A percentile compares a stretch with the other conserved stretches of the same genome.
Evolutionary conservation across 2,888 invertebrate species (phyloP).

Genomic region (Eucera pruinosa): DNA sequence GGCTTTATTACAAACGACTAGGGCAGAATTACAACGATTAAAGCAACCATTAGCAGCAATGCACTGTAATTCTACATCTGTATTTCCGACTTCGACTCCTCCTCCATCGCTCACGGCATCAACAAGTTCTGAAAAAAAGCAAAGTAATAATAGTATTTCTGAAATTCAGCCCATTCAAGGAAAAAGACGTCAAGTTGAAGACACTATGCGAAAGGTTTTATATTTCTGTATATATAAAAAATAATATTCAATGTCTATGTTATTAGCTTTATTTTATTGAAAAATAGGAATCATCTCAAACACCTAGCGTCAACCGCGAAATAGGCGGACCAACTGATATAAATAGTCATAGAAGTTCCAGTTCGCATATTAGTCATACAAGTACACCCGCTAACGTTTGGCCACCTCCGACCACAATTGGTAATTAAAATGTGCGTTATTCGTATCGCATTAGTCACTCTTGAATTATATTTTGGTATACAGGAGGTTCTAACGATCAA

Average conservation of each 20-base stretch:
- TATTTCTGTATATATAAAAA: slow-evolving; percentile 10
- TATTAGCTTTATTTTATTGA: slow-evolving; percentile 10
- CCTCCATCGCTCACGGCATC: slow-evolving; percentile 64
- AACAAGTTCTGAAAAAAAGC: slow-evolving; percentile 72
- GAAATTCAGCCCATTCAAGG: slow-evolving; percentile 84
- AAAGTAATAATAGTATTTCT: slow-evolving; percentile 80
- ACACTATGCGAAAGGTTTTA: slow-evolving; percentile 87
- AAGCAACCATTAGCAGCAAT: slow-evolving; percentile 72
- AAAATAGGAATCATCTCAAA: slow-evolving; percentile 74
- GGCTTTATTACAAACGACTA: slow-evolving; percentile 75
- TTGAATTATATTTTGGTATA: slow-evolving; percentile 23
- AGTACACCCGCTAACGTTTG: slow-evolving; percentile 79
- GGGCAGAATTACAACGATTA: slow-evolving; percentile 79
- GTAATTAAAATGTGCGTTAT: slow-evolving; percentile 60
- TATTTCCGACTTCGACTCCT: slow-evolving; percentile 69
- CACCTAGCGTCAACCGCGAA: slow-evolving; percentile 76
- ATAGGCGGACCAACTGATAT: slow-evolving; percentile 71
- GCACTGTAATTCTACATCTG: slow-evolving; percentile 53
- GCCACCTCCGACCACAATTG: slow-evolving; percentile 73
- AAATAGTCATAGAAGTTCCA: slow-evolving; percentile 77
- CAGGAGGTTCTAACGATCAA: slow-evolving; percentile 75
- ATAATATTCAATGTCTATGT: neutral
- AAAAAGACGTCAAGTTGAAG: slow-evolving; percentile 88
- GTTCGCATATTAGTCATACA: slow-evolving; percentile 77
- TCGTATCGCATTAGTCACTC: neutral